Conservation (phyloP, 2,888 invertebrate genomes). For the Oligia latruncula region DNA sequence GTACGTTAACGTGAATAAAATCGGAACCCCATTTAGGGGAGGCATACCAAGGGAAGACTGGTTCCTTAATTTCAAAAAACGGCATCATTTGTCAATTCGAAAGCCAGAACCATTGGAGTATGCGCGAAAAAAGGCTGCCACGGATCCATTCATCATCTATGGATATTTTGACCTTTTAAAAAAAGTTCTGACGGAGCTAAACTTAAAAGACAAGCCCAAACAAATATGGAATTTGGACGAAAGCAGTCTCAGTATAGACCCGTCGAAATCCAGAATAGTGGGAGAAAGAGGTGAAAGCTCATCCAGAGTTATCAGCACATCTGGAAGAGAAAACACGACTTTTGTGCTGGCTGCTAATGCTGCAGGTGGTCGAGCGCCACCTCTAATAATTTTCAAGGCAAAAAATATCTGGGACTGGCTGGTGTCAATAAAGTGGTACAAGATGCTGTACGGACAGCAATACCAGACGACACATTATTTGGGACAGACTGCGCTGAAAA, state of each 20-base stretch:
- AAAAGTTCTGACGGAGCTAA: too few relatives aligned
- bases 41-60: not conserved
- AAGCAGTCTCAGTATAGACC: not conserved
- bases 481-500: conserved; percentile 8
- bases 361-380: too few relatives aligned
- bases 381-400: too few relatives aligned
- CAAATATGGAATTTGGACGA: not conserved
- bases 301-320: not conserved
- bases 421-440: not conserved
- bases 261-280: not conserved
- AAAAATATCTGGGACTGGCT: conserved; percentile 7
- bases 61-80: conserved; percentile 1
- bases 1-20: not conserved
- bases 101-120: not conserved
- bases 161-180: too few relatives aligned
- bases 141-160: too few relatives aligned
- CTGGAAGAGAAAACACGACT: too few relatives aligned
- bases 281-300: conserved; percentile 1
- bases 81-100: not conserved
- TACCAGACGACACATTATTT: conserved; percentile 5
- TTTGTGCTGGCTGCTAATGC: too few relatives aligned
- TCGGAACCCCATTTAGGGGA: not conserved
- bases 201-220: too few relatives aligned
- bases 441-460: not conserved
- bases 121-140: conserved; percentile 1